Evolutionary conservation across 2,888 invertebrate species (phyloP).

Genomic region (Drosophila kuntzei): DNA sequence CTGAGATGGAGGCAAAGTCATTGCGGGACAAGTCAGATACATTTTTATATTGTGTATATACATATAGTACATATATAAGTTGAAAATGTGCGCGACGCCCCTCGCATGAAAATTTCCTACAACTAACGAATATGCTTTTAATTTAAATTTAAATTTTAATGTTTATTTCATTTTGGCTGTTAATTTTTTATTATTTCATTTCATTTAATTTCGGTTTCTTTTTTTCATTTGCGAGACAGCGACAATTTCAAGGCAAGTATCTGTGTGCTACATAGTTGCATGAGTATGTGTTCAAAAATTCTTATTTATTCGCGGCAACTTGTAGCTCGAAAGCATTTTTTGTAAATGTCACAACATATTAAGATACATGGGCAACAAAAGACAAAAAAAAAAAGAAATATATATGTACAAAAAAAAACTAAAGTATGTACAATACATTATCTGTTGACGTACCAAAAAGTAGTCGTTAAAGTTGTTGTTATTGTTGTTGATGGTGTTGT

Average conservation of each 20-base stretch:
- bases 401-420: neutral
- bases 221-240: constrained; percentile 21
- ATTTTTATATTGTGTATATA: neutral
- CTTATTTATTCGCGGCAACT: constrained; percentile 7
- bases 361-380: constrained; percentile 32
- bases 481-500: constrained; percentile 36
- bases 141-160: constrained; percentile 53
- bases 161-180: constrained; percentile 40
- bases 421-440: constrained; percentile 60
- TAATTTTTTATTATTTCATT: constrained; percentile 19
- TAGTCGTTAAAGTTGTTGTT: constrained; percentile 59
- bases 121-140: constrained; percentile 47
- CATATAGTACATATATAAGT: constrained; percentile 12
- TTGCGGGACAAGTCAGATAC: constrained; percentile 18
- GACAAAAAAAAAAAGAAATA: constrained; percentile 8
- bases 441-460: constrained; percentile 74
- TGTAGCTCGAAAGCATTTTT: constrained; percentile 25
- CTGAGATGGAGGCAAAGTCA: constrained; percentile 18
- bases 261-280: constrained; percentile 28
- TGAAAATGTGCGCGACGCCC: constrained; percentile 62
- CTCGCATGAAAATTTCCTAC: constrained; percentile 60
- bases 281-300: constrained; percentile 8
- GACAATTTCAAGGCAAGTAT: constrained; percentile 56
- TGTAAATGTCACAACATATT: constrained; percentile 48
- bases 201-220: constrained; percentile 16